A percentile compares a stretch with the other conserved stretches of the same genome.
Conservation (phyloP, 2,888 invertebrate species). For the Scaptomyza polygonia region DNA sequence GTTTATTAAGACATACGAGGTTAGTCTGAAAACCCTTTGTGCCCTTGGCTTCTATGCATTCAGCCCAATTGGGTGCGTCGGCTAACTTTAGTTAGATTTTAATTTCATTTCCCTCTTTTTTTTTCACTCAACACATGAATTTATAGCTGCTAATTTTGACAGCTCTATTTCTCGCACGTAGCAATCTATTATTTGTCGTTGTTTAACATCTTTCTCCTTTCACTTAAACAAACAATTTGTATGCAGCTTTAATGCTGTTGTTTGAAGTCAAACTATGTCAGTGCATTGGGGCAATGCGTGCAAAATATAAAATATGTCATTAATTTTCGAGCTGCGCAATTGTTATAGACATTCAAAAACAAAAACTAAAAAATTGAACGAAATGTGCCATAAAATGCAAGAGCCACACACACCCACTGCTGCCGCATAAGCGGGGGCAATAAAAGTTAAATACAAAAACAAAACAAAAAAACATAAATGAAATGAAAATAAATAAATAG, state of each 20-base stretch:
- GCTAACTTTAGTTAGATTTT: too few species aligned
- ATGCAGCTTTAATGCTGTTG: conserved; percentile 41
- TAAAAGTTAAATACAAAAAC: conserved; percentile 50
- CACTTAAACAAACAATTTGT: conserved; percentile 59
- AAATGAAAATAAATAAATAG: conserved; percentile 37
- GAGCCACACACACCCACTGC: conserved; percentile 1
- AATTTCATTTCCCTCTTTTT: not conserved
- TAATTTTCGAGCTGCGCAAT: conserved; percentile 53
- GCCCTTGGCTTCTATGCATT: too few species aligned
- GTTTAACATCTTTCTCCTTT: conserved; percentile 36
- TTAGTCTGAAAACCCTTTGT: too few species aligned
- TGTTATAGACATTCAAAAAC: conserved; percentile 40
- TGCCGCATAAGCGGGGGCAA: conserved; percentile 20
- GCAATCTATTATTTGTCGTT: conserved; percentile 26
- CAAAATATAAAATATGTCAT: conserved; percentile 50
- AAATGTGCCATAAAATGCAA: conserved; percentile 55
- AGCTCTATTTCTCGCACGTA: conserved; percentile 14
- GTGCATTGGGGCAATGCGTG: conserved; percentile 58
- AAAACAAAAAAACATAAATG: conserved; percentile 22
- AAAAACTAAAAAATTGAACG: not conserved
- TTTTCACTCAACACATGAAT: too few species aligned
- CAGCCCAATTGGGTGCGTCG: too few species aligned
- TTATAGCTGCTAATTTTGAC: not conserved
- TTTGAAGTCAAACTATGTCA: conserved; percentile 57
- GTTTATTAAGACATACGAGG: too few species aligned